Evolutionary conservation across 2,888 invertebrate genomes (phyloP), one percentile per base, ranked within the genome.

Genomic region (Trachelus troglodyta): DNA sequence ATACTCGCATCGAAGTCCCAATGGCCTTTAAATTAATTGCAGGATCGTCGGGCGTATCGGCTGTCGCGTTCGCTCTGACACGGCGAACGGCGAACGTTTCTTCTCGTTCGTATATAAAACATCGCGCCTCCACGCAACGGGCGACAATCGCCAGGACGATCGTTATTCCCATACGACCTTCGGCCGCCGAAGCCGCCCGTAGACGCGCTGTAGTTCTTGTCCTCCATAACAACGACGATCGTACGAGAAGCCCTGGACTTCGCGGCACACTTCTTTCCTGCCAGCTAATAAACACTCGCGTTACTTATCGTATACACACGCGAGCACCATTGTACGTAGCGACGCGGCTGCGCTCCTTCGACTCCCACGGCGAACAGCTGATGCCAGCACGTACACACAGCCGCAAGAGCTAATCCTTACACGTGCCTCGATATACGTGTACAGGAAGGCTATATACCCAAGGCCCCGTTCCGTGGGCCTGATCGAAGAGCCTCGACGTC

Each of bases 21-120:
- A 84, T 85, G 77, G 84, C 82, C 86, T 85, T 85, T 86, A 87
- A 88, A 88, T 89, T 87, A 87, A 85, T 85, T 85, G 84, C 84
- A 86, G 85, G 86, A 87, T 87, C 87, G 84, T 83, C 80, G 81
- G 81, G 82, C 81, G 82, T 84, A 80, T 76, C 81, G 83, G 81
- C 82, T 81, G 73, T 34, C 74, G 80, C 84, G 86, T 86, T 56
- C 56, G 56, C 9, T 56, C 56, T 2, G 23, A 23, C 23, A 0
- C 23, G 23, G 9, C 40, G 23, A 40, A 23, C 9, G 6, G 2
- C 56, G 56, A 23, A 9, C 56, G 56, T 56, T 56, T 23, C 56
- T 23, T 56, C 56, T 56, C 9, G 56, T 9, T 0, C 6, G 23
- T 23, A 1, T 23, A 56, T 23, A 23, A 56, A 56, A 23, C 3